Base-by-base conservation (phyloP, 2,113 vertebrate genomes). In the Paradisaea rubra region DNA sequence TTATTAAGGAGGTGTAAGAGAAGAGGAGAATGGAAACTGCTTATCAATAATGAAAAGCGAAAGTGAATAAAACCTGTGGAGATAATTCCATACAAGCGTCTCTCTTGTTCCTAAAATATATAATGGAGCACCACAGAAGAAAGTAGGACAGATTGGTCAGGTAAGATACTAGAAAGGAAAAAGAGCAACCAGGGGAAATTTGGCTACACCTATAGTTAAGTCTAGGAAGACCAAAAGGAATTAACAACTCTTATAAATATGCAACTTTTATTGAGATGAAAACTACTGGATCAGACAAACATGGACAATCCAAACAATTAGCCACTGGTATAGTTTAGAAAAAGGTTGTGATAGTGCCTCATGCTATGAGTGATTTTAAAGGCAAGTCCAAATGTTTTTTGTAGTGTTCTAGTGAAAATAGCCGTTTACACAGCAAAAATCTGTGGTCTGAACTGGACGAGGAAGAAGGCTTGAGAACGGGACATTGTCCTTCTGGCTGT, bases 1-100 rank as follows among this genome's bases (percentile, higher is more conserved):
- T 93, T 68, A 79, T 73, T 60, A 80, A 60, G 21, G 52, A 64
- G 70, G 35, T 18, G 18, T 74, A 94, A 89, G 45, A 88, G 44
- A 50, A 82, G 28, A 86, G 44, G 60, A 78, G 21, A 82, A 79
- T 3, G 9, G 57, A 74, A 93, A 76, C n/a, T 47, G 39, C 56
- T 91, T 71, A 89, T 82, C 44, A 92, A 60, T 94, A 84, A 89
- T 81, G 56, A 89, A 94, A 92, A 80, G 28, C 44, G 73, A 61
- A 83, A 76, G 22, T 16, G 12, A 93, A 21, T 60, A 88, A 94
- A 91, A 86, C 60, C 45, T 31, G 4, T 30, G 70, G 35, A 89
- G 53, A 69, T 76, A 91, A 56, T 49, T 90, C 56, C 68, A 64
- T 33, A 50, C 22, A 42, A 60, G 39, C 3, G 4, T 49, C 31